Evolutionary conservation across 1,140 invertebrate species (phyloP).

Genomic region (Apolygus lucorum): DNA sequence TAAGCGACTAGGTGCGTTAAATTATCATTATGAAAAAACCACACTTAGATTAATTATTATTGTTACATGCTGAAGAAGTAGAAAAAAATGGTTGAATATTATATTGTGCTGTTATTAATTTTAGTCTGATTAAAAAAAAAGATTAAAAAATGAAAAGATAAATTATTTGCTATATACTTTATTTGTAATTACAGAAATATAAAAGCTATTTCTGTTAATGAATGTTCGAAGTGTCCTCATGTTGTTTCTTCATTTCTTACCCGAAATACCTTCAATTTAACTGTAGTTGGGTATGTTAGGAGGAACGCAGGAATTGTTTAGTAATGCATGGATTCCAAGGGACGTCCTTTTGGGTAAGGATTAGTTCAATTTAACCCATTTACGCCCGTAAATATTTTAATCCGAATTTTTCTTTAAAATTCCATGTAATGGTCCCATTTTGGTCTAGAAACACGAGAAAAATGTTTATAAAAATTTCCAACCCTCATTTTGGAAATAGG

Average conservation of each 20-base stretch:
- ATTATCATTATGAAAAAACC: slow-evolving; percentile 29
- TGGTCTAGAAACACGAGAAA: too few species aligned
- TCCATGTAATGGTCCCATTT: too few species aligned
- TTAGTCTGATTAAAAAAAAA: slow-evolving; percentile 28
- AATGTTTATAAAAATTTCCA: too few species aligned
- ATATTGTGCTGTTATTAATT: slow-evolving; percentile 30
- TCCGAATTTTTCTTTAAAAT: too few species aligned
- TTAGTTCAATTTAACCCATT: too few species aligned
- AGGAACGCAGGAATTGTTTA: too few species aligned
- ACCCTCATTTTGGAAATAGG: too few species aligned
- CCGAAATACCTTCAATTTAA: too few species aligned
- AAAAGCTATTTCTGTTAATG: slow-evolving; percentile 27
- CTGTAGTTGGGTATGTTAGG: too few species aligned
- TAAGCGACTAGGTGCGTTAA: slow-evolving; percentile 29
- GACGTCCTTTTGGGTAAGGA: too few species aligned
- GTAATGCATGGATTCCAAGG: too few species aligned
- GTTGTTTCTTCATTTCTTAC: slow-evolving; percentile 12
- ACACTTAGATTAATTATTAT: slow-evolving; percentile 31
- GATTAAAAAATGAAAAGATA: slow-evolving; percentile 25
- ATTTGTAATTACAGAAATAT: slow-evolving; percentile 28
- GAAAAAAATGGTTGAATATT: slow-evolving; percentile 29
- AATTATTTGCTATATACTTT: slow-evolving; percentile 30
- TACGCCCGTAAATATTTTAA: too few species aligned
- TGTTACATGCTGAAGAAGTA: slow-evolving; percentile 28
- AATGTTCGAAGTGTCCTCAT: slow-evolving; percentile 2